These are phyloP conservation scores for Microcebus jonahi DNA, from an alignment of 2,113 vertebrate species.

Conservation along the genomic window DNA sequence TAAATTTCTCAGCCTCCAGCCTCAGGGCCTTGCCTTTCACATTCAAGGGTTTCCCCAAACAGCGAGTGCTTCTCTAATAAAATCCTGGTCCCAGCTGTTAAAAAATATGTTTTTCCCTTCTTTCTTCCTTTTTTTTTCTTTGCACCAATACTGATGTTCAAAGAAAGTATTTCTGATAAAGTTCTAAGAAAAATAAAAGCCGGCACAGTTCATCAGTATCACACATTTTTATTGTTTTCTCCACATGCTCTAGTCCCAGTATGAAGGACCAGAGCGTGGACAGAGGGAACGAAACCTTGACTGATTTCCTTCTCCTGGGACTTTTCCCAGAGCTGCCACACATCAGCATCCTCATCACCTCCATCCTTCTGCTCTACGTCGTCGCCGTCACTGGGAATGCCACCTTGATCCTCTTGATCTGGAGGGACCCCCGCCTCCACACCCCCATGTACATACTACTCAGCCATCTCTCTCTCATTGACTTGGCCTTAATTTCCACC, in stretches of 20 bases:
- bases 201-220: neutral
- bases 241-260: neutral
- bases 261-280: neutral
- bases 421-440: neutral
- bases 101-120: neutral
- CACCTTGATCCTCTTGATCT: constrained; percentile 41
- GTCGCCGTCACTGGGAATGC: neutral
- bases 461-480: constrained; percentile 57
- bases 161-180: neutral
- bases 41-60: neutral
- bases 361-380: neutral
- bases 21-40: neutral
- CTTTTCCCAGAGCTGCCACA: neutral
- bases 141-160: neutral
- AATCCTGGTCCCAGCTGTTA: neutral
- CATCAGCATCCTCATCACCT: neutral
- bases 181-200: neutral
- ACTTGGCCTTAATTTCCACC: constrained; percentile 48
- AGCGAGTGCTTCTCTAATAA: neutral
- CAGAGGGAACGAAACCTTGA: neutral
- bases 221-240: neutral
- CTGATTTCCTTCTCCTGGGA: constrained; percentile 42
- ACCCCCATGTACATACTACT: constrained; percentile 63
- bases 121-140: neutral
- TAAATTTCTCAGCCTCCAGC: neutral